Evolutionary conservation across 2,888 invertebrate genomes (phyloP).

Genomic region (Cephus sareptanus): DNA sequence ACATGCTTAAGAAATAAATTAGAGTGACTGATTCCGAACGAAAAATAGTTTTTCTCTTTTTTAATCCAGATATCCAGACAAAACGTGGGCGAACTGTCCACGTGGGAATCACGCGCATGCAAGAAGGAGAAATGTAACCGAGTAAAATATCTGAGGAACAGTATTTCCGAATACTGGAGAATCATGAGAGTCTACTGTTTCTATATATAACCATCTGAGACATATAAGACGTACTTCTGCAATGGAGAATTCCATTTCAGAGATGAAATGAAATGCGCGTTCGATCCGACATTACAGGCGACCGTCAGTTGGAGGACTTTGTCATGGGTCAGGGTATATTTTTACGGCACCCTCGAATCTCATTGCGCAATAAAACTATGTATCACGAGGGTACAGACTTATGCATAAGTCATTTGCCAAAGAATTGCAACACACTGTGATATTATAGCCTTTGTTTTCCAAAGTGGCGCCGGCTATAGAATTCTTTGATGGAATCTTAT

Average conservation of each 20-base stretch:
- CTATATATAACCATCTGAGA: background rate
- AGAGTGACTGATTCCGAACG: too few species aligned
- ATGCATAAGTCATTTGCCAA: background rate
- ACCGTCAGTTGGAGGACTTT: background rate
- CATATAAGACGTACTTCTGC: background rate
- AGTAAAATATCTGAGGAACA: background rate
- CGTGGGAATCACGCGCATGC: background rate
- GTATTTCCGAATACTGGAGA: background rate
- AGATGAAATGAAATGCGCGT: background rate
- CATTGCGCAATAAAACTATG: background rate
- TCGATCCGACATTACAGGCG: background rate
- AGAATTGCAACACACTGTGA: background rate
- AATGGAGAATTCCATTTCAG: background rate
- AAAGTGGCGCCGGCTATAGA: background rate
- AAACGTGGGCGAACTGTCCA: background rate
- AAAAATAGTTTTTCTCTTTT: background rate
- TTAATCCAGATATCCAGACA: background rate
- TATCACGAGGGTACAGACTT: background rate
- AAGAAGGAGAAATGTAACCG: background rate
- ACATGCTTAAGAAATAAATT: too few species aligned
- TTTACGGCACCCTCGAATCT: slow-evolving; percentile 10
- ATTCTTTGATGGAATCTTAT: background rate
- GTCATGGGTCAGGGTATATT: slow-evolving; percentile 5
- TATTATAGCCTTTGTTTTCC: background rate
- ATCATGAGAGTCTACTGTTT: background rate